Conservation (phyloP, 2,888 invertebrate species). For the Drosophila demipolita region DNA sequence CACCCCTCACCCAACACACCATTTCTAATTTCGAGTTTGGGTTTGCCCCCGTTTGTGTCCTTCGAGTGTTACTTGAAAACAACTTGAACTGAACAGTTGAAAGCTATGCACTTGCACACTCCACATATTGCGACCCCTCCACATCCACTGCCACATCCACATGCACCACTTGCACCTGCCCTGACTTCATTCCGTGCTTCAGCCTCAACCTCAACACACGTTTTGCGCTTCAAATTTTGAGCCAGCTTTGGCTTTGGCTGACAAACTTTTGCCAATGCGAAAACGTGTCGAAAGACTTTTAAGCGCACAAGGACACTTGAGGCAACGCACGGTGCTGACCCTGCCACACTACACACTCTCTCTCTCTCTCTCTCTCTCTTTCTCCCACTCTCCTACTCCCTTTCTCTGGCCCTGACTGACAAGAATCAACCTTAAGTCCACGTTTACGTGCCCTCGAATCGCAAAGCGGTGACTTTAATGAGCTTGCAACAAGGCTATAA, state of each 20-base stretch:
- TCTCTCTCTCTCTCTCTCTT: not conserved
- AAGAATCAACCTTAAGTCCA: slow-evolving; percentile 40
- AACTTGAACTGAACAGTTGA: slow-evolving; percentile 74
- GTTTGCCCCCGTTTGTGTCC: slow-evolving; percentile 51
- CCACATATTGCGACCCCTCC: slow-evolving; percentile 19
- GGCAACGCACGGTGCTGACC: slow-evolving; percentile 37
- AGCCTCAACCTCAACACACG: slow-evolving; percentile 1
- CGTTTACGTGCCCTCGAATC: slow-evolving; percentile 60
- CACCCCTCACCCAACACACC: slow-evolving; percentile 3
- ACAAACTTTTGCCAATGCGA: slow-evolving; percentile 66
- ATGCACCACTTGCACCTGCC: slow-evolving; percentile 17
- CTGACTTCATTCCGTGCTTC: not conserved
- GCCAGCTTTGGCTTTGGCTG: slow-evolving; percentile 66
- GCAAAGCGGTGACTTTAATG: slow-evolving; percentile 64
- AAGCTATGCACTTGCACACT: slow-evolving; percentile 71
- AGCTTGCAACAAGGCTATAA: slow-evolving; percentile 54
- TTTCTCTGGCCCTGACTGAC: slow-evolving; percentile 23
- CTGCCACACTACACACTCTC: slow-evolving; percentile 1
- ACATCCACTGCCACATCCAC: slow-evolving; percentile 12
- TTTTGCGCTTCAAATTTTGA: slow-evolving; percentile 54
- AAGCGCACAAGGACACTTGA: slow-evolving; percentile 74
- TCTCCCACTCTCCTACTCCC: too few relatives aligned
- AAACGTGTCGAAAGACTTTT: slow-evolving; percentile 74
- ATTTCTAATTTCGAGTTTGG: slow-evolving; percentile 32
- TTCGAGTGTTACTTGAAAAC: slow-evolving; percentile 73